Percentiles rank a stretch among this genome's conserved stretches.
phyloP scores from a whole-genome alignment of 2,888 invertebrate species.

The Orthonevra nobilis region DNA sequence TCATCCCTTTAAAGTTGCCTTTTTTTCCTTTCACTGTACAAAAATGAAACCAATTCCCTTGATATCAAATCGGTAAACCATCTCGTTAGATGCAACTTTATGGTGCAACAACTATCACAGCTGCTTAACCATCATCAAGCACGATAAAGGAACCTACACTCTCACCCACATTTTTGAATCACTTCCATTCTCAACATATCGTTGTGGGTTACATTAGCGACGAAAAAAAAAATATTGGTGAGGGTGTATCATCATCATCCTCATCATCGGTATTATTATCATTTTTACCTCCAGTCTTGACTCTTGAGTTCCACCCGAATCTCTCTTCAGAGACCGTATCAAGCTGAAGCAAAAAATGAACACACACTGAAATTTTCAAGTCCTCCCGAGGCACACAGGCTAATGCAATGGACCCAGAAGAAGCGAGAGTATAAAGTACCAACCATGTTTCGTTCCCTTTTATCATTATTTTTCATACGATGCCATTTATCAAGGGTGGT shows the following conservation, averaged over 20 bases:
- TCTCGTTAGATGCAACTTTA: constrained; percentile 58
- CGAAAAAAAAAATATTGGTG: background rate
- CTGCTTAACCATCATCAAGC: constrained; percentile 1
- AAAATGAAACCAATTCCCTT: constrained; percentile 55
- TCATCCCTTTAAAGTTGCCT: constrained; percentile 20
- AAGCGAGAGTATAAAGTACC: constrained; percentile 17
- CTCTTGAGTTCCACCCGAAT: constrained; percentile 20
- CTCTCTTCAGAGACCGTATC: constrained; percentile 36
- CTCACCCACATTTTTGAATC: constrained; percentile 43
- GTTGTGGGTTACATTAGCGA: constrained; percentile 13
- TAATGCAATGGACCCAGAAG: constrained; percentile 41
- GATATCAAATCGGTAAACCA: constrained; percentile 20
- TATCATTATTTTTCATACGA: constrained; percentile 14
- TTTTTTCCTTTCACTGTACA: no score
- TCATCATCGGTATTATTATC: constrained; percentile 49
- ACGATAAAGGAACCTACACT: constrained; percentile 43
- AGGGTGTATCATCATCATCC: constrained; percentile 21
- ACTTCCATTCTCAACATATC: no score
- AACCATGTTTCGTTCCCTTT: constrained; percentile 28
- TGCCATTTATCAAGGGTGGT: constrained; percentile 57
- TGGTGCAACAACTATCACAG: constrained; percentile 31
- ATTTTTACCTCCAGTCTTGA: constrained; percentile 46
- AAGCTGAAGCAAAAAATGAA: constrained; percentile 5
- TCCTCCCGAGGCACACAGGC: constrained; percentile 48
- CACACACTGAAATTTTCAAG: constrained; percentile 3